Conservation (phyloP, 2,113 vertebrate genomes). For the Asarcornis scutulata region DNA sequence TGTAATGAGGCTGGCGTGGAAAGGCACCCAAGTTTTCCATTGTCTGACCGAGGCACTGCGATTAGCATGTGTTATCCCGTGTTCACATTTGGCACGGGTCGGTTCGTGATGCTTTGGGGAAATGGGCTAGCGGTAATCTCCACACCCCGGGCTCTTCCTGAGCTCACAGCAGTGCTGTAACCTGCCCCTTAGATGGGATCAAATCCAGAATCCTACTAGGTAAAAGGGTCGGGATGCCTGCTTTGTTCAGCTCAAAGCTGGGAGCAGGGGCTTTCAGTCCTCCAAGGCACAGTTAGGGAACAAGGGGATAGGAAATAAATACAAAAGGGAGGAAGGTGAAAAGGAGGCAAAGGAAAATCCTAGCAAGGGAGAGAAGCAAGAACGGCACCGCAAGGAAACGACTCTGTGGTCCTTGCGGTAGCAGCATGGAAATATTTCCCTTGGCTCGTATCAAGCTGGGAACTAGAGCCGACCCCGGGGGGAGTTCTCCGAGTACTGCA, state of each 20-base stretch:
- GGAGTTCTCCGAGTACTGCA: not conserved
- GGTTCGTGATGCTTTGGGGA: not conserved
- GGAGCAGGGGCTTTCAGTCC: not conserved
- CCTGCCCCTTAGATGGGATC: not conserved
- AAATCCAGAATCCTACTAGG: not conserved
- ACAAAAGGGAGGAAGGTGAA: not conserved
- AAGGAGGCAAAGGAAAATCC: not conserved
- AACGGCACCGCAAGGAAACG: not conserved
- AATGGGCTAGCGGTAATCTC: not conserved
- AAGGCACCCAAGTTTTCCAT: slow-evolving; percentile 42
- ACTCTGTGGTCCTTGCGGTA: not conserved
- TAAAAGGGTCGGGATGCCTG: not conserved
- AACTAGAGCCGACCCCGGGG: not conserved
- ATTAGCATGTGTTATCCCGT: slow-evolving; percentile 26
- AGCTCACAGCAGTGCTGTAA: not conserved
- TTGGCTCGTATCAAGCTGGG: not conserved
- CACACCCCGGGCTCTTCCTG: not conserved
- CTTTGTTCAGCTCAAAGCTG: not conserved
- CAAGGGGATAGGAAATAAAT: not conserved
- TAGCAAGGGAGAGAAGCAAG: not conserved
- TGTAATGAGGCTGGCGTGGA: not conserved
- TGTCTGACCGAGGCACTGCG: not conserved
- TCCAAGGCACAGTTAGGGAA: not conserved
- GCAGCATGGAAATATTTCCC: not conserved
- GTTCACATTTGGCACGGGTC: not conserved